phyloP scores from a whole-genome alignment of 2,797 vertebrate species.

The Aldrovandia affinis region DNA sequence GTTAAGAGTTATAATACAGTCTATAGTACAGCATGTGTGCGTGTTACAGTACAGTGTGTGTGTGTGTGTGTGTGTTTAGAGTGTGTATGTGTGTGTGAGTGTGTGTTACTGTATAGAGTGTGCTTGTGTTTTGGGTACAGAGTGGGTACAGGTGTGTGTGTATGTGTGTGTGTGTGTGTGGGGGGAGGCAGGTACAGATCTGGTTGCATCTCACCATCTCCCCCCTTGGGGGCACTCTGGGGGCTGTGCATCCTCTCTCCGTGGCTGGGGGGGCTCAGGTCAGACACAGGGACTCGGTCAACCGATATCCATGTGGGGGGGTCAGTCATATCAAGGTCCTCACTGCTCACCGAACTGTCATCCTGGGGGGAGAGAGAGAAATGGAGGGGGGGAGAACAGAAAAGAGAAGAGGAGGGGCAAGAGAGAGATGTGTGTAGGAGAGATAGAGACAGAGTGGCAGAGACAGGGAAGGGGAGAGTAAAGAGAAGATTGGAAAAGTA shows the following conservation, averaged over 20 bases:
- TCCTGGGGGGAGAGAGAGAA: slow-evolving; percentile 25
- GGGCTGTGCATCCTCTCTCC: slow-evolving; percentile 81
- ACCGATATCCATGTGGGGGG: slow-evolving; percentile 78
- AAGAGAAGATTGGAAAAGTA: not conserved
- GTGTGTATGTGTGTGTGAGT: not conserved
- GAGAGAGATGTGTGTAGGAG: not conserved
- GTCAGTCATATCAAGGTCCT: slow-evolving; percentile 82
- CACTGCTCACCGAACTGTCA: slow-evolving; percentile 50
- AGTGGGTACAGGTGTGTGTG: not conserved
- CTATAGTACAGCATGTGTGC: not conserved
- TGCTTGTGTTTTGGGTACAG: too few species aligned
- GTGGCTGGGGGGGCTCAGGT: slow-evolving; percentile 75
- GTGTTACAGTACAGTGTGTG: too few species aligned
- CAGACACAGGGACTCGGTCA: slow-evolving; percentile 76
- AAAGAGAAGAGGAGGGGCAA: not conserved
- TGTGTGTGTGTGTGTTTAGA: not conserved
- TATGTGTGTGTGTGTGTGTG: not conserved
- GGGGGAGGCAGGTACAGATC: not conserved
- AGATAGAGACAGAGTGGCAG: not conserved
- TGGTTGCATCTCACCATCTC: slow-evolving; percentile 49
- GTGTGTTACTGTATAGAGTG: too few species aligned
- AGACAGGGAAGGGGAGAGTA: not conserved
- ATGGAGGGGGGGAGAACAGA: not conserved
- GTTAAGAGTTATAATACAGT: too few species aligned
- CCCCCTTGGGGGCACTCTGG: slow-evolving; percentile 69